phyloP scores from a whole-genome alignment of 23 tunicate genomes.

The Botrylloides violaceus region DNA sequence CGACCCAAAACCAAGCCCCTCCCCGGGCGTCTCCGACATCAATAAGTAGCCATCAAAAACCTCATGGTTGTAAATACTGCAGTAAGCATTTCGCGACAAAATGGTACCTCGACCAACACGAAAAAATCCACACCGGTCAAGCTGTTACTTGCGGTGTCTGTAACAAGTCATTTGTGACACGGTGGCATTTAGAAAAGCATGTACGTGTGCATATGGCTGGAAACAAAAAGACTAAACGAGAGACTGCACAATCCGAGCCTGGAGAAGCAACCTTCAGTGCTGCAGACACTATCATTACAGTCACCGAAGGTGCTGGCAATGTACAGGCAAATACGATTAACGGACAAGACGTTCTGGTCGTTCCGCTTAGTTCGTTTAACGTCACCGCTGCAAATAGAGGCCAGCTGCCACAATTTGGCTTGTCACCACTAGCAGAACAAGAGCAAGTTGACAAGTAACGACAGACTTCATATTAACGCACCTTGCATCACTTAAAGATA shows the following conservation, averaged over 20 bases:
- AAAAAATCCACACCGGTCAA: slow-evolving; percentile 90
- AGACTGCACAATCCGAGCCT: slow-evolving; percentile 18
- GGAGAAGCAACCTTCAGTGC: background rate
- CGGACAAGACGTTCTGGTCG: slow-evolving; percentile 8
- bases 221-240: slow-evolving; percentile 23
- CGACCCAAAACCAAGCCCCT: background rate
- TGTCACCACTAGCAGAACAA: background rate
- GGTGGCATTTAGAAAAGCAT: slow-evolving; percentile 95
- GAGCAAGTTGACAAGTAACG: slow-evolving; percentile 12
- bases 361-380: slow-evolving; percentile 3
- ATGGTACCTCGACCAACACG: slow-evolving; percentile 95
- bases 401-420: slow-evolving; percentile 14
- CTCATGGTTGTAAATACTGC: slow-evolving; percentile 75
- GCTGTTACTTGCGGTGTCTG: slow-evolving; percentile 89
- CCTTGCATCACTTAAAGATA: too few species aligned
- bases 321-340: background rate
- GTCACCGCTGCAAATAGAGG: background rate
- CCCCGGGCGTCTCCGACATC: background rate
- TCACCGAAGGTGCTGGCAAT: background rate
- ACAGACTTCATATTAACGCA: too few species aligned
- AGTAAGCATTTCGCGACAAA: slow-evolving; percentile 89
- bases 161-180: slow-evolving; percentile 73
- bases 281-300: slow-evolving; percentile 5
- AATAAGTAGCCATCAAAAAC: slow-evolving; percentile 21
- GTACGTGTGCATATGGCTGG: slow-evolving; percentile 65